These are phyloP conservation scores for Acipenser ruthenus DNA, from an alignment of 2,797 vertebrate genomes.

Conservation along the genomic window DNA sequence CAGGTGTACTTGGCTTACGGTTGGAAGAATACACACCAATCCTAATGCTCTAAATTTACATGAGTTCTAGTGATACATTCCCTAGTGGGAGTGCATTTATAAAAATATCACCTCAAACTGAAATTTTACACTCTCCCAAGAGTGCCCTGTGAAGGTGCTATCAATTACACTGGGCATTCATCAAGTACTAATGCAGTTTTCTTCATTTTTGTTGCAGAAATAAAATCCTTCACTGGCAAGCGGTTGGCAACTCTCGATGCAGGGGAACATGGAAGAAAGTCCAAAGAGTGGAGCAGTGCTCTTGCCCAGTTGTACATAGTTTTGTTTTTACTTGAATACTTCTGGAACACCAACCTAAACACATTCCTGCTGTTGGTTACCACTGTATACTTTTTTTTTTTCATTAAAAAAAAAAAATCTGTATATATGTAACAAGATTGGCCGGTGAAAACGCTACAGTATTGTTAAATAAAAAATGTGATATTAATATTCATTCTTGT, in stretches of 20 bases:
- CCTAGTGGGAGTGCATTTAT: background rate
- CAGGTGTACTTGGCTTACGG: too few relatives aligned
- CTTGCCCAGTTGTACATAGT: slow-evolving; percentile 80
- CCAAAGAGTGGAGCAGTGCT: slow-evolving; percentile 62
- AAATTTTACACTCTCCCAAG: background rate
- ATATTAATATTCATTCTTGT: too few relatives aligned
- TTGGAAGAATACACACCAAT: too few relatives aligned
- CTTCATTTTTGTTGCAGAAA: slow-evolving; percentile 62
- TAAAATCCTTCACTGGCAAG: slow-evolving; percentile 80
- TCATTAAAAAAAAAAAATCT: too few relatives aligned
- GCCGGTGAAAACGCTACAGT: too few relatives aligned
- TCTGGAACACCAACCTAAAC: background rate
- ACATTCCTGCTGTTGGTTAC: background rate
- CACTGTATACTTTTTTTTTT: too few relatives aligned
- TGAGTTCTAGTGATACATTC: too few relatives aligned
- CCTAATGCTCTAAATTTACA: too few relatives aligned
- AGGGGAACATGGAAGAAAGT: slow-evolving; percentile 85
- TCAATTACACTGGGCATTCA: background rate
- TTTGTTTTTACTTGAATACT: slow-evolving; percentile 77
- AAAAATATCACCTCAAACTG: background rate
- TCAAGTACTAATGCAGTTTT: background rate
- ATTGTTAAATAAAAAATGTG: too few relatives aligned
- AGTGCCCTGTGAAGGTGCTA: background rate
- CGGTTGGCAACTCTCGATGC: slow-evolving; percentile 76
- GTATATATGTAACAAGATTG: too few relatives aligned